These are phyloP conservation scores for Lophius piscatorius DNA, from an alignment of 2,113 vertebrate species.

Conservation along the genomic window DNA sequence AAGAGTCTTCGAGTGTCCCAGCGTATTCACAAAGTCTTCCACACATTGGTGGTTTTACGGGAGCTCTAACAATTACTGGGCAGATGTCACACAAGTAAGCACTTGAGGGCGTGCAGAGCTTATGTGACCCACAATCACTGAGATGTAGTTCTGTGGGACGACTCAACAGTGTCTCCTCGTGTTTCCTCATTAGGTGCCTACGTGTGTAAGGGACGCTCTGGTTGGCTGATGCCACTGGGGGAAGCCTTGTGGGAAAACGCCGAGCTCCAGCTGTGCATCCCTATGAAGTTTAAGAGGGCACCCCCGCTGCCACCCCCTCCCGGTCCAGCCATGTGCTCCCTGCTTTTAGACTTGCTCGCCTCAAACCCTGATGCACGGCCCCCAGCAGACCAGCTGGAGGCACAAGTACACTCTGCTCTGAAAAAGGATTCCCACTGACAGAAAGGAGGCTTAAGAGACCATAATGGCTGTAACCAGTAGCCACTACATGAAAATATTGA, in stretches of 20 bases:
- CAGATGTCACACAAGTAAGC: background rate
- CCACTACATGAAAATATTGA: slow-evolving; percentile 11
- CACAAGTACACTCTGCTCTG: slow-evolving; percentile 85
- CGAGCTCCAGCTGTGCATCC: slow-evolving; percentile 93
- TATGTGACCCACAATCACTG: background rate
- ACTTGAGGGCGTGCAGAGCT: background rate
- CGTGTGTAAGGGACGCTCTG: slow-evolving; percentile 84
- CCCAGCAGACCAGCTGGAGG: slow-evolving; percentile 89
- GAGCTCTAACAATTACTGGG: background rate
- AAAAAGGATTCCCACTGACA: slow-evolving; percentile 59
- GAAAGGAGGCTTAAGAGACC: slow-evolving; percentile 5
- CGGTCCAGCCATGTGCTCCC: slow-evolving; percentile 85
- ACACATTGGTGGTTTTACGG: background rate
- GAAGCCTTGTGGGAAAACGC: slow-evolving; percentile 95
- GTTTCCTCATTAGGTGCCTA: slow-evolving; percentile 77
- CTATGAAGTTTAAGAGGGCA: slow-evolving; percentile 90
- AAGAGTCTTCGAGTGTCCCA: background rate
- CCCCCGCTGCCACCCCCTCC: slow-evolving; percentile 80
- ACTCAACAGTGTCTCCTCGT: background rate
- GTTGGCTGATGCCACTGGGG: slow-evolving; percentile 90
- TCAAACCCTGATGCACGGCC: slow-evolving; percentile 91
- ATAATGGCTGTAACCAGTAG: slow-evolving; percentile 4
- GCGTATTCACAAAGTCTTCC: background rate
- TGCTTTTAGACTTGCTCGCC: slow-evolving; percentile 95
- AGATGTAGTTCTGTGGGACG: background rate